Percentiles rank a stretch among this genome's conserved stretches.
These are phyloP conservation scores for Eupithecia subumbrata DNA, from an alignment of 2,888 invertebrate species.

Conservation along the genomic window DNA sequence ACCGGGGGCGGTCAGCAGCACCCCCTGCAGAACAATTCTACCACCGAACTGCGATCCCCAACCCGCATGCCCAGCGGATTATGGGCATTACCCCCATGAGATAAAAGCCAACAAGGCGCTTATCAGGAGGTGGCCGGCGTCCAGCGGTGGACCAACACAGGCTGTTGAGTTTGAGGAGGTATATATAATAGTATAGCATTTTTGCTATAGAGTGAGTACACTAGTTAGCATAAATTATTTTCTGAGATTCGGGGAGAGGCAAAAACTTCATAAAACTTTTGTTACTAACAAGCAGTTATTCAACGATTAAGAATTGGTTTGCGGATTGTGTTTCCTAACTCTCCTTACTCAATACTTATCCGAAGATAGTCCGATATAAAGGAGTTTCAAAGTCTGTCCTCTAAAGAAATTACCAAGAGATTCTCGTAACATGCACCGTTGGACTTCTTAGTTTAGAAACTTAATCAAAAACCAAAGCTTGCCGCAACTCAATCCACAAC, in stretches of 20 bases:
- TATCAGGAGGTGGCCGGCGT: no score
- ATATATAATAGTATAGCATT: no score
- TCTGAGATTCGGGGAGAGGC: neutral
- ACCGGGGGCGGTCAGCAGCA: no score
- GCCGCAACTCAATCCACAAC: conserved; percentile 14
- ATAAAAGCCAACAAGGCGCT: no score
- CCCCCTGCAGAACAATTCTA: no score
- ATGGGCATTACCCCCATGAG: no score
- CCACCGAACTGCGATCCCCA: no score
- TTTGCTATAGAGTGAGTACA: no score
- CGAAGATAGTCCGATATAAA: neutral
- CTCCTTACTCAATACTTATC: neutral
- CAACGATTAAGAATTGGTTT: neutral
- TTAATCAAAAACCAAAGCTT: conserved; percentile 16
- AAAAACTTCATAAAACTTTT: neutral
- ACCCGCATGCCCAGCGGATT: no score
- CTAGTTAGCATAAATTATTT: neutral
- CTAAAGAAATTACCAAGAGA: conserved; percentile 1
- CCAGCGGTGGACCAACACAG: no score
- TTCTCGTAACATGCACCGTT: conserved; percentile 18
- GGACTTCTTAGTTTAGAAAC: conserved; percentile 17
- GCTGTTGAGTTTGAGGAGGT: no score
- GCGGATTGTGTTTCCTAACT: neutral
- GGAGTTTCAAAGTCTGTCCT: neutral
- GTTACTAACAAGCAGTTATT: neutral